These are phyloP conservation scores for Chymomyza fuscimana DNA, from an alignment of 2,888 invertebrate genomes.

Conservation along the genomic window DNA sequence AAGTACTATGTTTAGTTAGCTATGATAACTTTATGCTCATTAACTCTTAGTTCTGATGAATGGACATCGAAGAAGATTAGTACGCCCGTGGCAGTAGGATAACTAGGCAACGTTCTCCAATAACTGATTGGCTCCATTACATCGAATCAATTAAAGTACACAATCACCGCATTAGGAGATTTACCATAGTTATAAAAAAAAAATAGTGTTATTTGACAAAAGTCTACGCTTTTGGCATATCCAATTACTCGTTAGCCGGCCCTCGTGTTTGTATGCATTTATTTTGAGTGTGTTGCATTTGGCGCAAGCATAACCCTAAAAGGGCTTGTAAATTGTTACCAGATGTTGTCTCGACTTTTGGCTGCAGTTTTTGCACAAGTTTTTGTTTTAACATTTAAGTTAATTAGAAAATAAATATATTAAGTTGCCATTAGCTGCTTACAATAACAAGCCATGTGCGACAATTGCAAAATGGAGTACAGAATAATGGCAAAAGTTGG, in stretches of 20 bases:
- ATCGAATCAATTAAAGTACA: too few species aligned
- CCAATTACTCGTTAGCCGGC: background rate
- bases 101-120: too few species aligned
- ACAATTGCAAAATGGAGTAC: background rate
- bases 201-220: too few species aligned
- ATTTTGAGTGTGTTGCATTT: background rate
- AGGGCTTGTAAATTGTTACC: background rate
- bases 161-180: too few species aligned
- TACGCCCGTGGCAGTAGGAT: too few species aligned
- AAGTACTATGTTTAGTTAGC: too few species aligned
- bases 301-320: background rate
- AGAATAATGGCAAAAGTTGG: background rate
- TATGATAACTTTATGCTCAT: too few species aligned
- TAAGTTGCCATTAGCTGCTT: slow-evolving; percentile 60
- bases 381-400: slow-evolving; percentile 44
- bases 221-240: too few species aligned
- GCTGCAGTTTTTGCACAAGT: background rate
- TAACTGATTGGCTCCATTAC: too few species aligned
- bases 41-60: too few species aligned
- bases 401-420: slow-evolving; percentile 71
- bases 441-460: slow-evolving; percentile 2
- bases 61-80: too few species aligned
- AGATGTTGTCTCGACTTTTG: background rate
- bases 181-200: too few species aligned
- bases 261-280: background rate